Evolutionary conservation across 2,888 invertebrate genomes (phyloP), one percentile per base, ranked within the genome.

Genomic region (Anarsia innoxiella): DNA sequence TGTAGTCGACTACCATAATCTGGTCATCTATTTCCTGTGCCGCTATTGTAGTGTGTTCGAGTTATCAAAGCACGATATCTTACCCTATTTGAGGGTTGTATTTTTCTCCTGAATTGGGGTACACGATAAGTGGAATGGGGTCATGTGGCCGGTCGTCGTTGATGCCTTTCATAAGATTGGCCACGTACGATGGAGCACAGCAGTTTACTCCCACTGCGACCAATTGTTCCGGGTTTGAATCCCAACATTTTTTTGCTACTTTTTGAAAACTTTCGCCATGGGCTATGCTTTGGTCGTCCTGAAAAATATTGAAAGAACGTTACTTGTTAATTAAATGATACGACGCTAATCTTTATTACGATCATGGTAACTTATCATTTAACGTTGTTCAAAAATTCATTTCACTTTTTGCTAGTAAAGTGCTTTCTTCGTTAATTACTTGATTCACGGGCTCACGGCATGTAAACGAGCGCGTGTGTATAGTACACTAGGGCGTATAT

Each of bases 161-260:
- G 66, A 86, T 64, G 31, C 85, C 86, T 49, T 70, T 74, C 48
- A 86, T 30, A 36, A 86, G 66, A 44, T 64, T 70, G 23, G 77
- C 50, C 39, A 86, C 68, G 54, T 54, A 75, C 26, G 84, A 85
- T 1, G 86, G 86, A 13, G 86, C 80, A 29, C 94, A 87, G 76
- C 97, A 98, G 74, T 98, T 98, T 0, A 95, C 90, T 2, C 97
- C 97, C 28, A 97, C 87, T 0, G 94, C 97, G 10, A 95, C 83
- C 44, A 97, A 83, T 56, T 88, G 88, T 8, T 87, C 83, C 3
- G 83, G 73, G 66, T 94, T 93, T n/a, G 87, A 71, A 23, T 90
- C 89, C 88, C 88, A 94, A 65, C 93, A 91, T 31, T 87, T 83
- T 43, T 86, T 82, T 0, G 92, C 92, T 1, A 91, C 91, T 44